phyloP scores from a whole-genome alignment of 2,113 vertebrate species.

The Camelus dromedarius region DNA sequence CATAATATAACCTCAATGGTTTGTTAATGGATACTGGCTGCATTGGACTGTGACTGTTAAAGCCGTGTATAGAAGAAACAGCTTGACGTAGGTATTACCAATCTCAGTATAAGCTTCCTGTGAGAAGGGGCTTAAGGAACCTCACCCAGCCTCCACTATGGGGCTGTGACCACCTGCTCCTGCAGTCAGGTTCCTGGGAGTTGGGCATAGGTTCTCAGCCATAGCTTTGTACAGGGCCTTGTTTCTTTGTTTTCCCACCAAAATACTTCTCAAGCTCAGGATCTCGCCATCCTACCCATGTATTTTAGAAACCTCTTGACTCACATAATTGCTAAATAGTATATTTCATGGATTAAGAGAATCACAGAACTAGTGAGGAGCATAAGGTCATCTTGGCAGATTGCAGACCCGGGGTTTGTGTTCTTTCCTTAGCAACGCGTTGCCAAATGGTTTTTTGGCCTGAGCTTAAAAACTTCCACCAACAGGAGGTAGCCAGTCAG shows the following conservation, averaged over 20 bases:
- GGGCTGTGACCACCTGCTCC: neutral
- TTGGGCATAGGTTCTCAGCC: neutral
- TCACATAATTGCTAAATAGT: neutral
- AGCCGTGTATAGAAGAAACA: neutral
- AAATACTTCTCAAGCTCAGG: neutral
- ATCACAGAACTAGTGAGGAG: neutral
- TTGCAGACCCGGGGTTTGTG: neutral
- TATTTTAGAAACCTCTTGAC: neutral
- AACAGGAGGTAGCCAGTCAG: neutral
- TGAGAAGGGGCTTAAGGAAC: neutral
- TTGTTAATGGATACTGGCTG: neutral
- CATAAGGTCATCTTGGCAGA: neutral
- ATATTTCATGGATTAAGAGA: slow-evolving; percentile 16
- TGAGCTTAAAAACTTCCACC: neutral
- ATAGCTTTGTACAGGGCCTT: neutral
- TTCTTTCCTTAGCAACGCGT: neutral
- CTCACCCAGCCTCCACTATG: neutral
- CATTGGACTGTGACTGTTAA: neutral
- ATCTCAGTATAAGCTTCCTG: neutral
- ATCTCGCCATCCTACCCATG: neutral
- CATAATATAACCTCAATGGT: neutral
- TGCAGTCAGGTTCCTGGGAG: neutral
- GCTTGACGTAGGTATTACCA: neutral
- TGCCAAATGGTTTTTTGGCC: neutral
- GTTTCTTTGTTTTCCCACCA: neutral